These are phyloP conservation scores for Pteria penguin DNA, from an alignment of 2,888 invertebrate species.

Conservation along the genomic window DNA sequence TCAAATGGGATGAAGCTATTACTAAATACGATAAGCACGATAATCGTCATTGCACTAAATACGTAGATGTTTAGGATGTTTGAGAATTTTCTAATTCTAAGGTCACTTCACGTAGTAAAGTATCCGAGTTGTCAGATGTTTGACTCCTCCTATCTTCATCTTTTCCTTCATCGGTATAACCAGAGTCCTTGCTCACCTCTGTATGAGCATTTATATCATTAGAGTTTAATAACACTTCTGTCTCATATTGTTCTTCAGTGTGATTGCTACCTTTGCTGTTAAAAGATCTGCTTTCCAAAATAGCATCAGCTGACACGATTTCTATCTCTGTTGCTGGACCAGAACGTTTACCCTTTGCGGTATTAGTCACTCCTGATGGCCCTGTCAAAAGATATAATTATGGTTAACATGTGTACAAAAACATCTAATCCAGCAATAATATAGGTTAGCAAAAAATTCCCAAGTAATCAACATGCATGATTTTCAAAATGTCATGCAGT, in stretches of 20 bases:
- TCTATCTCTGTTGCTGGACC: background rate
- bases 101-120: background rate
- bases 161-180: background rate
- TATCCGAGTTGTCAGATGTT: background rate
- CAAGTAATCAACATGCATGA: no score
- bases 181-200: background rate
- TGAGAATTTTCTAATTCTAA: background rate
- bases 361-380: no score
- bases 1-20: no score
- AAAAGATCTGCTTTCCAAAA: background rate
- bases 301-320: background rate
- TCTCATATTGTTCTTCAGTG: background rate
- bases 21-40: no score
- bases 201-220: background rate
- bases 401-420: no score
- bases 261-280: background rate
- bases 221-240: background rate
- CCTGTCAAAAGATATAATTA: no score
- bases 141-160: background rate
- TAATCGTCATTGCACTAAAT: no score
- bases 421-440: no score
- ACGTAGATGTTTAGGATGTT: no score
- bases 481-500: no score
- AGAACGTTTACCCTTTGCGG: no score
- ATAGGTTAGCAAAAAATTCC: no score